Conservation (phyloP, 2,888 invertebrate species). For the Mythimna albipuncta region DNA sequence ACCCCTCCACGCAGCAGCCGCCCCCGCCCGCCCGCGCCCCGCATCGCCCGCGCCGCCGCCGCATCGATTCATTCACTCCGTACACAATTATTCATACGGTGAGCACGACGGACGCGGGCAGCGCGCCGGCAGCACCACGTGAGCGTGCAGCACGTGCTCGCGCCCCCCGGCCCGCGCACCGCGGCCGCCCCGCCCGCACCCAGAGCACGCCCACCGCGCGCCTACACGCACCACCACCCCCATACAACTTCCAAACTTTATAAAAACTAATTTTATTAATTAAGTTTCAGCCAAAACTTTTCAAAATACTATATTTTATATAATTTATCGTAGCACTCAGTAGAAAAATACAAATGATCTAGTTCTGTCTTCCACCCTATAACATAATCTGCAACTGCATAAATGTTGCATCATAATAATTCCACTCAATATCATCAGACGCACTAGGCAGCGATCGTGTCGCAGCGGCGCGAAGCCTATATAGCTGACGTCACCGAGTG, state of each 20-base stretch:
- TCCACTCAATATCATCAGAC: slow-evolving; percentile 34
- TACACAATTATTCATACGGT: slow-evolving; percentile 90
- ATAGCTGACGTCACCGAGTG: slow-evolving; percentile 69
- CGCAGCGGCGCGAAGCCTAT: slow-evolving; percentile 65
- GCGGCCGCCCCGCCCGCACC: slow-evolving; percentile 73
- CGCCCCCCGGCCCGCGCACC: slow-evolving; percentile 71
- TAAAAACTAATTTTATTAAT: slow-evolving; percentile 57
- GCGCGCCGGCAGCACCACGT: slow-evolving; percentile 85
- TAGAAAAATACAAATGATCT: slow-evolving; percentile 11
- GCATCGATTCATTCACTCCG: slow-evolving; percentile 90
- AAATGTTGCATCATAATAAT: slow-evolving; percentile 47
- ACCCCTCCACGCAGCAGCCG: slow-evolving; percentile 83
- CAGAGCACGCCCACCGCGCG: slow-evolving; percentile 75
- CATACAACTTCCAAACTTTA: slow-evolving; percentile 60
- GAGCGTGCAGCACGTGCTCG: slow-evolving; percentile 89
- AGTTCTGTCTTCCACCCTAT: slow-evolving; percentile 10
- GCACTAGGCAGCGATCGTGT: slow-evolving; percentile 47
- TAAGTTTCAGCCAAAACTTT: slow-evolving; percentile 53
- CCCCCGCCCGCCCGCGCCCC: slow-evolving; percentile 76
- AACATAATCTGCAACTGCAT: slow-evolving; percentile 10
- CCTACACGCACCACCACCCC: slow-evolving; percentile 71
- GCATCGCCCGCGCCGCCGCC: slow-evolving; percentile 80
- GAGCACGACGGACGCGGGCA: slow-evolving; percentile 83
- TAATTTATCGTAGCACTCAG: neutral
- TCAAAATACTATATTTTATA: slow-evolving; percentile 15